A percentile compares a stretch with the other conserved stretches of the same genome.
Conservation (phyloP, 1,140 invertebrate species). For the Octopus bimaculoides region DNA sequence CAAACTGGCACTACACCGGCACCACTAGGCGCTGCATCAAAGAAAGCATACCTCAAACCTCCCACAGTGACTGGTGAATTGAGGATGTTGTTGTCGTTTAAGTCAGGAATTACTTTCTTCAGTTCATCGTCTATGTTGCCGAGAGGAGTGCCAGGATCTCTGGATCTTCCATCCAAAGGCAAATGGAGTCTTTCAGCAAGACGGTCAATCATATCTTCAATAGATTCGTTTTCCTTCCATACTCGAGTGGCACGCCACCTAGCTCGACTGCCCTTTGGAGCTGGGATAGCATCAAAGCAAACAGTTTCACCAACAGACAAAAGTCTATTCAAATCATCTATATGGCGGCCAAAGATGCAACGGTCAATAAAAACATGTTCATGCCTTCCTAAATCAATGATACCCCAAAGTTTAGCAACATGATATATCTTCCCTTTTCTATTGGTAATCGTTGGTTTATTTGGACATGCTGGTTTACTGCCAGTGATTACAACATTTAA, state of each 20-base stretch:
- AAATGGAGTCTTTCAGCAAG: slow-evolving; percentile 44
- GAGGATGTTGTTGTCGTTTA: slow-evolving; percentile 43
- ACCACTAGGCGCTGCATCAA: slow-evolving; percentile 53
- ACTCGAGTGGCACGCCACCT: slow-evolving; percentile 56
- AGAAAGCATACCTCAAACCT: slow-evolving; percentile 47
- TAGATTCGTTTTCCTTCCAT: slow-evolving; percentile 55
- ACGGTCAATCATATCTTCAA: slow-evolving; percentile 49
- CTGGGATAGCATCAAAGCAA: slow-evolving; percentile 57
- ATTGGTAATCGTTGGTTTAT: slow-evolving; percentile 44
- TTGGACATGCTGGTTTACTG: slow-evolving; percentile 42
- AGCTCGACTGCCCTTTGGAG: slow-evolving; percentile 56
- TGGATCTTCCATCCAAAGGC: slow-evolving; percentile 36
- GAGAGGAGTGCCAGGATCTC: slow-evolving; percentile 36
- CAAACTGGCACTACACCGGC: slow-evolving; percentile 55
- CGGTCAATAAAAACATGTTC: slow-evolving; percentile 60
- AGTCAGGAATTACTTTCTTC: slow-evolving; percentile 43
- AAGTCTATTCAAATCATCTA: slow-evolving; percentile 55
- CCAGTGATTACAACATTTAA: slow-evolving; percentile 56
- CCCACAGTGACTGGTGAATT: slow-evolving; percentile 43
- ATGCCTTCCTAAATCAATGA: slow-evolving; percentile 58
- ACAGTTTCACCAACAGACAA: slow-evolving; percentile 54
- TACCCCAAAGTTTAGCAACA: slow-evolving; percentile 58
- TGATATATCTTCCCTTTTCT: slow-evolving; percentile 55
- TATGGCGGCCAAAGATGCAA: slow-evolving; percentile 53
- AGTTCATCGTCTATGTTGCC: slow-evolving; percentile 52